Conservation (phyloP, 2,888 invertebrate genomes). For the Netelia fuscicornis region DNA sequence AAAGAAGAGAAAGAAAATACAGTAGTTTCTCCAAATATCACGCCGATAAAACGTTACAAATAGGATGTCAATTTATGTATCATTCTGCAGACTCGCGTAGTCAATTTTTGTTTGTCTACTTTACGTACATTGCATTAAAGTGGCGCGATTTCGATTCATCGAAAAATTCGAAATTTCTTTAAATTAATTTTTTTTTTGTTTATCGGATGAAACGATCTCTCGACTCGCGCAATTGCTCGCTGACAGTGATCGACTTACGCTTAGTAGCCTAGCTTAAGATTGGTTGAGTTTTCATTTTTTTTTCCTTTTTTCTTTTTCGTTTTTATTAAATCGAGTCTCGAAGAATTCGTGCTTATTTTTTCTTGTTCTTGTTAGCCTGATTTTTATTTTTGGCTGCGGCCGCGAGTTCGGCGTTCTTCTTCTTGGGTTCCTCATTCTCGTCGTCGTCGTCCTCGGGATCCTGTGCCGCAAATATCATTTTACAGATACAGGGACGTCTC, state of each 20-base stretch:
- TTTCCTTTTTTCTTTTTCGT: constrained; percentile 63
- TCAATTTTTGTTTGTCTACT: constrained; percentile 32
- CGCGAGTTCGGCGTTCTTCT: constrained; percentile 91
- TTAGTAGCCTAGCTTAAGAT: constrained; percentile 82
- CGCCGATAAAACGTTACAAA: constrained; percentile 61
- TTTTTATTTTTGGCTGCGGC: constrained; percentile 90
- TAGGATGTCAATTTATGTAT: constrained; percentile 31
- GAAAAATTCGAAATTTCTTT: constrained; percentile 43
- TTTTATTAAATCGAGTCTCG: constrained; percentile 43
- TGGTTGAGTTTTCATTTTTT: constrained; percentile 75
- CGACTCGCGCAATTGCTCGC: constrained; percentile 79
- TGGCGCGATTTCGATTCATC: constrained; percentile 54
- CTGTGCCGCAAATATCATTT: constrained; percentile 82
- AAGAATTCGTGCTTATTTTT: constrained; percentile 80
- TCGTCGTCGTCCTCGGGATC: constrained; percentile 90
- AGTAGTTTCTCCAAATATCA: constrained; percentile 36
- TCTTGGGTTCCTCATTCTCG: constrained; percentile 92
- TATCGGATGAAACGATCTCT: constrained; percentile 78
- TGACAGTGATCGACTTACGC: constrained; percentile 83
- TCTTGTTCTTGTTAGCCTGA: constrained; percentile 84
- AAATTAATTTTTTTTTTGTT: constrained; percentile 41
- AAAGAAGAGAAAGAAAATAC: constrained; percentile 1
- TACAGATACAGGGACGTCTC: constrained; percentile 39
- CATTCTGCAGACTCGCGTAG: constrained; percentile 31
- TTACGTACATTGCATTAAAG: constrained; percentile 55